phyloP scores from a whole-genome alignment of 2,797 vertebrate species.

The Glossophaga mutica region DNA sequence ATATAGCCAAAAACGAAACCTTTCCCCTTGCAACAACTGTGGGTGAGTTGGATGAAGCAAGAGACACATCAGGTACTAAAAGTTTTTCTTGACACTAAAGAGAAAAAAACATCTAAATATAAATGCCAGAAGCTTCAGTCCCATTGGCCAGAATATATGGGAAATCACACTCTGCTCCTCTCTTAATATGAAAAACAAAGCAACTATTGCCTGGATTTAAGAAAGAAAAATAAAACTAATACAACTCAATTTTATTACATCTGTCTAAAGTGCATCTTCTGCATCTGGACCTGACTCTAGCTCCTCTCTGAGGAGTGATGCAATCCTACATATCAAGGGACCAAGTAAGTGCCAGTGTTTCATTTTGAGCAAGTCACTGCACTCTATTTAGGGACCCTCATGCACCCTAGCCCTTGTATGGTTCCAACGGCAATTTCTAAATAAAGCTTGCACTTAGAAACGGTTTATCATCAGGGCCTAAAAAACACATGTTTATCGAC shows the following conservation, averaged over 20 bases:
- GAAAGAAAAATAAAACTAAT: background rate
- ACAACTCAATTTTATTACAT: background rate
- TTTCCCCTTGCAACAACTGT: background rate
- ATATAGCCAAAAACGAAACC: background rate
- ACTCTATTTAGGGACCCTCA: background rate
- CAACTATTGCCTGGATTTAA: background rate
- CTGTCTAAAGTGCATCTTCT: background rate
- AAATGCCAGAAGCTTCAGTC: conserved; percentile 2
- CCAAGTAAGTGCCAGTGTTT: background rate
- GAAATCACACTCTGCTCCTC: background rate
- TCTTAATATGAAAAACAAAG: conserved; percentile 14
- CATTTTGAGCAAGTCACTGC: background rate
- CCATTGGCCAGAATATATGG: background rate
- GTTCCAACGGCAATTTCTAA: conserved; percentile 35
- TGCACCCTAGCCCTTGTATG: background rate
- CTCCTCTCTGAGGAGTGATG: background rate
- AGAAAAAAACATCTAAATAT: background rate
- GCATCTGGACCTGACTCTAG: background rate
- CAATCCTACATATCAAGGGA: background rate
- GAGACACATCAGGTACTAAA: background rate
- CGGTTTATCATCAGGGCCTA: background rate
- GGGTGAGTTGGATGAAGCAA: background rate
- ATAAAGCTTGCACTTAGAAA: conserved; percentile 36
- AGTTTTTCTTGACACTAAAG: background rate
- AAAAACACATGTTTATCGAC: background rate